These are phyloP conservation scores for Silurus lanzhouensis DNA, from an alignment of 2,797 vertebrate species.

Conservation along the genomic window DNA sequence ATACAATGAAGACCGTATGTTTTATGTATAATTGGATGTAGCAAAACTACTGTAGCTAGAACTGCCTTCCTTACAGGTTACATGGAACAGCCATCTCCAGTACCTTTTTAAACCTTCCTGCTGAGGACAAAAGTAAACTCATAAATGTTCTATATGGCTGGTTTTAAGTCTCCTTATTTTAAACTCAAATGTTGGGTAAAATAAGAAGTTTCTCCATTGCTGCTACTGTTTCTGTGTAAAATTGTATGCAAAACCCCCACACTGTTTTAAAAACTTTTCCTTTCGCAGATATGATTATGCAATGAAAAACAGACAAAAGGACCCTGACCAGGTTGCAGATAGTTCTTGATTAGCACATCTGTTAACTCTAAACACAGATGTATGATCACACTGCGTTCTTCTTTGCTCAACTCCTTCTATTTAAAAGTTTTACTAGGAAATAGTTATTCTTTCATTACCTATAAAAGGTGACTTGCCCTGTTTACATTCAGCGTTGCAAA, in stretches of 20 bases:
- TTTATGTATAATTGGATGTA: background rate
- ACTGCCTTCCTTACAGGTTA: background rate
- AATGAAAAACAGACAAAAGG: background rate
- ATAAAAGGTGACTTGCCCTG: background rate
- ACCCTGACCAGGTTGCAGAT: background rate
- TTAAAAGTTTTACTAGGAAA: background rate
- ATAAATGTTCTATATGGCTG: background rate
- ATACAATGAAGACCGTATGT: background rate
- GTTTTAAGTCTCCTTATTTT: background rate
- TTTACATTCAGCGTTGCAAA: constrained; percentile 10
- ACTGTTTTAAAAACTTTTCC: background rate
- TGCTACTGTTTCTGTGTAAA: background rate
- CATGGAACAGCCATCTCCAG: background rate
- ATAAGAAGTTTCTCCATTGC: too few relatives aligned
- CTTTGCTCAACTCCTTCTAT: background rate
- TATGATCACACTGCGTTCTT: background rate
- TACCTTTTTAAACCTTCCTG: background rate
- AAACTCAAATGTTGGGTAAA: background rate
- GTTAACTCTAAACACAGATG: background rate
- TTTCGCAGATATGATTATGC: background rate
- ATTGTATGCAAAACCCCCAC: background rate
- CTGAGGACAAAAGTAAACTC: background rate
- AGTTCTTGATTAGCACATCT: background rate
- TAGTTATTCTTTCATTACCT: background rate
- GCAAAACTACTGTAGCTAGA: background rate